phyloP scores from a whole-genome alignment of 2,797 vertebrate species.

The Natrix natrix region DNA sequence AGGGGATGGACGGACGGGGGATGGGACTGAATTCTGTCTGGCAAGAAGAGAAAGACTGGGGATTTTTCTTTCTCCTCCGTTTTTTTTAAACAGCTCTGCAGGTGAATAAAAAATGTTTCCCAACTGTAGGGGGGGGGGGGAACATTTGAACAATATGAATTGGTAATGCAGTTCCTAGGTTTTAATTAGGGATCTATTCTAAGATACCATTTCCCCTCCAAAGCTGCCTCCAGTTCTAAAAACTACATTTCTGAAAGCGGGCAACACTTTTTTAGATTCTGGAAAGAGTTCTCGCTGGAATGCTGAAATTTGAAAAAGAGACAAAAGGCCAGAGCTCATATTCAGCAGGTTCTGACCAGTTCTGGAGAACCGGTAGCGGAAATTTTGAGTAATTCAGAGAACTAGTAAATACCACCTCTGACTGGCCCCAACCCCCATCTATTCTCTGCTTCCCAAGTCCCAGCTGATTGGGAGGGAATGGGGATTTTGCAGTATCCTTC shows the following conservation, averaged over 20 bases:
- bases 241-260: conserved; percentile 31
- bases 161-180: conserved; percentile 45
- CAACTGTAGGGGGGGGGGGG: conserved; percentile 43
- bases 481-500: too few species aligned
- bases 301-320: not conserved
- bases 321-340: too few species aligned
- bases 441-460: too few species aligned
- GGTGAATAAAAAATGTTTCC: conserved; percentile 29
- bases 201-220: conserved; percentile 40
- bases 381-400: too few species aligned
- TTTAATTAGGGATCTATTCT: conserved; percentile 67
- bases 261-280: conserved; percentile 30
- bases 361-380: too few species aligned
- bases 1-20: not conserved
- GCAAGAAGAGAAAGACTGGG: conserved; percentile 61
- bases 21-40: conserved; percentile 40
- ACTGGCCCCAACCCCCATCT: too few species aligned
- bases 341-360: too few species aligned
- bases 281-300: conserved; percentile 24
- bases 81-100: conserved; percentile 43
- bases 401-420: too few species aligned
- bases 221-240: conserved; percentile 27
- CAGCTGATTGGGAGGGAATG: too few species aligned
- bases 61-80: conserved; percentile 16
- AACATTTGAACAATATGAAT: conserved; percentile 52